phyloP scores from a whole-genome alignment of 2,797 vertebrate species.

The Helarctos malayanus region DNA sequence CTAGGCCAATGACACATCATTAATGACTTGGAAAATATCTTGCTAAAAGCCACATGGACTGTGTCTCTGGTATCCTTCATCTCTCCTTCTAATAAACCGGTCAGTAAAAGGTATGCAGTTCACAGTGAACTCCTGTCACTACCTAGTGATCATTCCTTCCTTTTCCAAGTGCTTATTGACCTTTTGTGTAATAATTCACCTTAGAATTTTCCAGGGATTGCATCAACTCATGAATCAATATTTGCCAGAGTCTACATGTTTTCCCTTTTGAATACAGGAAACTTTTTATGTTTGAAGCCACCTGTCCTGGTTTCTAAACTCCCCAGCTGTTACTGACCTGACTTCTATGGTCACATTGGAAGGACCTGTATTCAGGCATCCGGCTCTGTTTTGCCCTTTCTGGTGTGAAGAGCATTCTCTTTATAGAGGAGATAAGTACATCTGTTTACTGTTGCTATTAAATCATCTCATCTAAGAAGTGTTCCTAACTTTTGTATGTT shows the following conservation, averaged over 20 bases:
- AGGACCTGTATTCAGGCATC: neutral
- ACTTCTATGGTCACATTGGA: neutral
- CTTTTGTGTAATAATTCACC: constrained; percentile 54
- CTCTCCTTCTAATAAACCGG: neutral
- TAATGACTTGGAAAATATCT: neutral
- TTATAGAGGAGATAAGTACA: neutral
- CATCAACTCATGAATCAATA: constrained; percentile 28
- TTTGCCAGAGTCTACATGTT: constrained; percentile 42
- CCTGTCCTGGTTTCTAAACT: constrained; percentile 35
- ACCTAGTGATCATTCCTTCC: neutral
- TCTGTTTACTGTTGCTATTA: constrained; percentile 39
- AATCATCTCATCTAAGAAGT: neutral
- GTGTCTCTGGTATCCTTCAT: neutral
- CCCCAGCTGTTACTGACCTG: neutral
- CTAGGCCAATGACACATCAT: neutral
- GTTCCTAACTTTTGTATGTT: neutral
- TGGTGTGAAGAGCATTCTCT: constrained; percentile 15
- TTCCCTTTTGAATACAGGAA: neutral
- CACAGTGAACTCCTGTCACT: neutral
- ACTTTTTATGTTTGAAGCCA: neutral
- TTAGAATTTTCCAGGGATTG: constrained; percentile 52
- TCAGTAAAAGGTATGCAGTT: neutral
- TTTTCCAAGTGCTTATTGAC: constrained; percentile 26
- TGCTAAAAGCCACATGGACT: neutral
- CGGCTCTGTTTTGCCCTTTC: neutral